A percentile compares a stretch with the other conserved stretches of the same genome.
These are phyloP conservation scores for Spodoptera littoralis DNA, from an alignment of 2,888 invertebrate species.

Conservation along the genomic window DNA sequence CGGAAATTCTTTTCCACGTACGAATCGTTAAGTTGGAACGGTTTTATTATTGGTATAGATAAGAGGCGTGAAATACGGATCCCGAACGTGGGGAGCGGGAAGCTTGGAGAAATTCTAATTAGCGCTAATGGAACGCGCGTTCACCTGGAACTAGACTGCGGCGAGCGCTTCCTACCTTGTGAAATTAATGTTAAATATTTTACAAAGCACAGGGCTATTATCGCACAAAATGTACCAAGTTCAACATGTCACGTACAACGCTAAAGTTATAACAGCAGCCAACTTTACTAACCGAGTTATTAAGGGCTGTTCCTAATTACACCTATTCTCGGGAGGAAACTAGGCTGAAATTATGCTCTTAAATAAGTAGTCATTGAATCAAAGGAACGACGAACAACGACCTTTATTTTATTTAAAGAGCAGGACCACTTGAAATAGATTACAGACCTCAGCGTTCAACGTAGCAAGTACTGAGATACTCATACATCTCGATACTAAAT, in stretches of 20 bases:
- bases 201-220: conserved; percentile 45
- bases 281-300: conserved; percentile 45
- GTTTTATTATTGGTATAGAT: conserved; percentile 43
- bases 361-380: conserved; percentile 15
- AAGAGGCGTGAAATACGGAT: conserved; percentile 37
- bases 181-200: conserved; percentile 63
- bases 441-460: neutral
- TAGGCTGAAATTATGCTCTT: conserved; percentile 9
- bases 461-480: neutral
- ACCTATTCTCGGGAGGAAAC: conserved; percentile 23
- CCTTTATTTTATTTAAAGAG: conserved; percentile 7
- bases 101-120: conserved; percentile 82
- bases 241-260: conserved; percentile 15
- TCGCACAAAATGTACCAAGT: conserved; percentile 40
- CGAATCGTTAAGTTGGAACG: conserved; percentile 46
- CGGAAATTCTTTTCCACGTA: conserved; percentile 27
- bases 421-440: neutral
- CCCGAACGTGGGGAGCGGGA: conserved; percentile 45
- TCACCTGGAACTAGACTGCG: conserved; percentile 76
- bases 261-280: conserved; percentile 42
- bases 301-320: conserved; percentile 34
- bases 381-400: neutral
- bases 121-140: conserved; percentile 81
- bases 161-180: conserved; percentile 56
- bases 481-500: neutral